These are phyloP conservation scores for Lathamus discolor DNA, from an alignment of 2,113 vertebrate species.

Conservation along the genomic window DNA sequence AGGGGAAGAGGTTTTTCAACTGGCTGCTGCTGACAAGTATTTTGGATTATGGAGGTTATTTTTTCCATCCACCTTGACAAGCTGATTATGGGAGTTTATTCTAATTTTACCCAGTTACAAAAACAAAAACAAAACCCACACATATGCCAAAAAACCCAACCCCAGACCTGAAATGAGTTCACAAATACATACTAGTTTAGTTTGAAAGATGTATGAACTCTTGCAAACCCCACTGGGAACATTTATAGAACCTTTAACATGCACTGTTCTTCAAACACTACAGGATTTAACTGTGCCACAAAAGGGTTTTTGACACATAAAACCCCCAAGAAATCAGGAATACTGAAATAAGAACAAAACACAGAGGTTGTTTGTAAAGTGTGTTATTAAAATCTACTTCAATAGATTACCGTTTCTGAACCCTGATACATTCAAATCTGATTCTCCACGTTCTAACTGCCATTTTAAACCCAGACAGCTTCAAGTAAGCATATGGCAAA, in stretches of 20 bases:
- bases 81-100: neutral
- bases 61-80: neutral
- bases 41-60: neutral
- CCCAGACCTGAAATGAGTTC: neutral
- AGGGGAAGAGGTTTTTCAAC: neutral
- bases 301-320: neutral
- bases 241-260: neutral
- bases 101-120: neutral
- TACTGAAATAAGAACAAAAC: neutral
- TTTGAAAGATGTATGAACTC: neutral
- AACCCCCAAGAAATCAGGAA: neutral
- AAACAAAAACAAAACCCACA: neutral
- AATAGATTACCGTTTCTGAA: neutral
- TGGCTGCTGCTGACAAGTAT: neutral
- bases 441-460: neutral
- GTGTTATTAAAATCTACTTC: neutral
- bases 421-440: neutral
- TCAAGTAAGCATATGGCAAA: neutral
- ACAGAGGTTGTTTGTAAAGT: neutral
- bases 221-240: neutral
- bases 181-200: neutral
- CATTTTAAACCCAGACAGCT: neutral
- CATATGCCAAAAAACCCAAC: neutral
- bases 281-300: neutral
- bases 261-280: neutral